Evolutionary conservation across 2,113 vertebrate species (phyloP).

Genomic region (Hemichromis elongatus): DNA sequence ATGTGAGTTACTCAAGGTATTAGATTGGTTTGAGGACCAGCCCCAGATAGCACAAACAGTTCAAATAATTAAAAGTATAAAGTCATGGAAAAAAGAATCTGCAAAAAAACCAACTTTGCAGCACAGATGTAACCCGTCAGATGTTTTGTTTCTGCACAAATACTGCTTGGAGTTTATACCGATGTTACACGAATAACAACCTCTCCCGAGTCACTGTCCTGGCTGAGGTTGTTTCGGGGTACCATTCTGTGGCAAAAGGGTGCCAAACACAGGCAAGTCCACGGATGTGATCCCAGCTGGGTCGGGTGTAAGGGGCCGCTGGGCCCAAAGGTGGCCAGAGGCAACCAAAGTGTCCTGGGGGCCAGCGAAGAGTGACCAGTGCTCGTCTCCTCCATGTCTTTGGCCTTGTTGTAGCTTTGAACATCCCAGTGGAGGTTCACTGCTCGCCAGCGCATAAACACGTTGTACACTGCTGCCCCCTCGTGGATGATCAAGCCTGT

Average conservation of each 20-base stretch:
- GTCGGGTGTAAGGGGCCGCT: slow-evolving; percentile 79
- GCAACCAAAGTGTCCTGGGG: slow-evolving; percentile 86
- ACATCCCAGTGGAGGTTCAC: slow-evolving; percentile 95
- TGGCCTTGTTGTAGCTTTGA: slow-evolving; percentile 88
- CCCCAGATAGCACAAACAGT: slow-evolving; percentile 6
- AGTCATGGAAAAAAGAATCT: background rate
- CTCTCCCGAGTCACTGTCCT: slow-evolving; percentile 81
- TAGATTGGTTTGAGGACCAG: slow-evolving; percentile 29
- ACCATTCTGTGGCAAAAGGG: slow-evolving; percentile 74
- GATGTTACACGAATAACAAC: slow-evolving; percentile 92
- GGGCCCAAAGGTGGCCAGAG: slow-evolving; percentile 79
- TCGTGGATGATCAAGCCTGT: slow-evolving; percentile 86
- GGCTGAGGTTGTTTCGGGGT: slow-evolving; percentile 71
- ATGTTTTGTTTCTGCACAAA: background rate
- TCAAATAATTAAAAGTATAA: background rate
- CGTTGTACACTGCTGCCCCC: slow-evolving; percentile 92
- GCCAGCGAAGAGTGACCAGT: slow-evolving; percentile 72
- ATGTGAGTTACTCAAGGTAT: background rate
- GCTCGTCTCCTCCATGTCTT: slow-evolving; percentile 84
- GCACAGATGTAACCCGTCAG: background rate
- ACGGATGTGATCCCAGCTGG: slow-evolving; percentile 75
- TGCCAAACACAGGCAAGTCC: slow-evolving; percentile 81
- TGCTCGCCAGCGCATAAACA: slow-evolving; percentile 91
- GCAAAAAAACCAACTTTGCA: background rate
- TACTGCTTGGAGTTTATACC: slow-evolving; percentile 65